Conservation (phyloP, 2,113 vertebrate species). For the Mobula hypostoma region DNA sequence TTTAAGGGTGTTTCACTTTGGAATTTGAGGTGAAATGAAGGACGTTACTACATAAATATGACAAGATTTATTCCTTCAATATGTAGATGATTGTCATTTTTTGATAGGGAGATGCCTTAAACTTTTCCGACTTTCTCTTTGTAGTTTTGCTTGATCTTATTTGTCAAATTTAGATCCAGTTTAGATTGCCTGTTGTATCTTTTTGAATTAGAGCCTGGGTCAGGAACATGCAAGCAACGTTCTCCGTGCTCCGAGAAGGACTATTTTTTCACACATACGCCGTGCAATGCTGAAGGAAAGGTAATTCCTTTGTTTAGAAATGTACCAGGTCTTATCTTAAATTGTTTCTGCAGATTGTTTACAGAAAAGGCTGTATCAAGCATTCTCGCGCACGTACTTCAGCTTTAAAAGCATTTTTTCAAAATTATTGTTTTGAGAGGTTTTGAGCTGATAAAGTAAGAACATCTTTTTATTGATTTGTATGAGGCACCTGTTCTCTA, state of each 20-base stretch:
- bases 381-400: neutral
- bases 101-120: neutral
- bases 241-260: conserved; percentile 77
- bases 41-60: neutral
- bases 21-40: neutral
- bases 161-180: neutral
- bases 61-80: neutral
- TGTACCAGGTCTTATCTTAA: neutral
- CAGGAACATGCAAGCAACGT: conserved; percentile 65
- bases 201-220: conserved; percentile 59
- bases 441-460: neutral
- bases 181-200: conserved; percentile 37
- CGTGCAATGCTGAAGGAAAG: conserved; percentile 72
- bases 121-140: neutral
- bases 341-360: neutral
- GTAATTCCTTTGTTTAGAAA: conserved; percentile 48
- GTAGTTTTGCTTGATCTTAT: neutral
- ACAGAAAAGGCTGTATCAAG: neutral
- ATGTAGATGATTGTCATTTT: neutral
- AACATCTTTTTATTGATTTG: neutral
- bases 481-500: neutral
- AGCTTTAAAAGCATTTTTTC: neutral
- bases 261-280: conserved; percentile 86
- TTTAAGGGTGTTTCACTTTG: neutral
- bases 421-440: neutral